Evolutionary conservation across 2,113 vertebrate species (phyloP).

Genomic region (Tragelaphus scriptus): DNA sequence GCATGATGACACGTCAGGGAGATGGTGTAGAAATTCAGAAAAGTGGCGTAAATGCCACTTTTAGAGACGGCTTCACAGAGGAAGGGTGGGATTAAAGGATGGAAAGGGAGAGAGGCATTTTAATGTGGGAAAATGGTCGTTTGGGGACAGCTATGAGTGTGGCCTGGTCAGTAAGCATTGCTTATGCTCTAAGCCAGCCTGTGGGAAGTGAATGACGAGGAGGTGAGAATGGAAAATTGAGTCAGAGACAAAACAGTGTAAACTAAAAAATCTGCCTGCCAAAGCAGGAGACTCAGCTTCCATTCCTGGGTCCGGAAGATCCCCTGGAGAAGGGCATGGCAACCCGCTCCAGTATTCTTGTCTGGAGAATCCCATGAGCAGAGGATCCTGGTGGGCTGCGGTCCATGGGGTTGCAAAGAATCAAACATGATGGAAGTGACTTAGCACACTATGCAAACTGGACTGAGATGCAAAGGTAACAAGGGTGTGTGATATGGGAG

Average conservation of each 20-base stretch:
- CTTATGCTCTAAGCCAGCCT: not conserved
- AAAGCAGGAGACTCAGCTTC: not conserved
- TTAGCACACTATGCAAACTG: not conserved
- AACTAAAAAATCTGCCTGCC: not conserved
- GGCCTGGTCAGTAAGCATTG: not conserved
- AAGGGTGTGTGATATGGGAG: not conserved
- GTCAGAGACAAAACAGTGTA: not conserved
- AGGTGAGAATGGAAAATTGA: not conserved
- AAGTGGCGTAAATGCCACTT: not conserved
- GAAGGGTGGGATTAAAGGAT: not conserved
- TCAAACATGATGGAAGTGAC: not conserved
- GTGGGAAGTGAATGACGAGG: not conserved
- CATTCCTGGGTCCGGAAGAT: not conserved
- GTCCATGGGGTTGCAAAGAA: not conserved
- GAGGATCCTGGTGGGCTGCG: not conserved
- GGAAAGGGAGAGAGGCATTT: not conserved
- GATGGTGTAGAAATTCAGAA: not conserved
- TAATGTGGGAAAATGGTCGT: not conserved
- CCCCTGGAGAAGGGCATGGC: not conserved
- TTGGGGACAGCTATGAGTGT: not conserved
- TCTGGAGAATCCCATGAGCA: not conserved
- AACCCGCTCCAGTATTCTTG: not conserved
- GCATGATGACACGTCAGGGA: not conserved
- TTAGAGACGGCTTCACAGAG: not conserved
- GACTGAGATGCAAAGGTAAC: not conserved